Conservation (phyloP, 2,113 vertebrate genomes). For the Dipodomys stephensi region DNA sequence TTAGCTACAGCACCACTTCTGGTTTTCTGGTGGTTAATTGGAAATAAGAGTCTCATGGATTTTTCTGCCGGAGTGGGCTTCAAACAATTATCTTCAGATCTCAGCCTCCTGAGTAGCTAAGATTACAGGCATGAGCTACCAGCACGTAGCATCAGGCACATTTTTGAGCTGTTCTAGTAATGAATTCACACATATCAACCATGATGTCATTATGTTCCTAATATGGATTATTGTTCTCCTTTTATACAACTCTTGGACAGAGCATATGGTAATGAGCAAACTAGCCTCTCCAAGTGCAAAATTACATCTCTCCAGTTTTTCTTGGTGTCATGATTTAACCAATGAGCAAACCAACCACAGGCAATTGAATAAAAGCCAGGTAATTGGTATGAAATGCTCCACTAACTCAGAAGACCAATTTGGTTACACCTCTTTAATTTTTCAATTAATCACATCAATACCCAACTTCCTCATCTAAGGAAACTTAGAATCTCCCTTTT, state of each 20-base stretch:
- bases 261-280: neutral
- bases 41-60: no score
- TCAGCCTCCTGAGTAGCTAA: no score
- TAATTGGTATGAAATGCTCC: slow-evolving; percentile 66
- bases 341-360: slow-evolving; percentile 55
- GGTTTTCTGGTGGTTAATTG: no score
- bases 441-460: slow-evolving; percentile 69
- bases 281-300: neutral
- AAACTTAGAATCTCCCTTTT: slow-evolving; percentile 36
- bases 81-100: no score
- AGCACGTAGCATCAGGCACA: neutral
- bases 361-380: slow-evolving; percentile 49
- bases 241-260: slow-evolving; percentile 29
- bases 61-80: no score
- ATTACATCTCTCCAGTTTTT: slow-evolving; percentile 17
- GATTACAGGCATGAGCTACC: no score
- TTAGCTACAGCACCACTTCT: no score
- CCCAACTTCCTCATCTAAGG: slow-evolving; percentile 49
- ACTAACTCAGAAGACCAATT: slow-evolving; percentile 56
- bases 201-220: neutral
- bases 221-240: neutral
- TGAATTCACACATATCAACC: neutral
- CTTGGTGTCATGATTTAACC: slow-evolving; percentile 52
- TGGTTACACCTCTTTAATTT: slow-evolving; percentile 67
- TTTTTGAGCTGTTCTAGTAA: neutral